Conservation (phyloP, 2,113 vertebrate species). For the Hippocampus zosterae region DNA sequence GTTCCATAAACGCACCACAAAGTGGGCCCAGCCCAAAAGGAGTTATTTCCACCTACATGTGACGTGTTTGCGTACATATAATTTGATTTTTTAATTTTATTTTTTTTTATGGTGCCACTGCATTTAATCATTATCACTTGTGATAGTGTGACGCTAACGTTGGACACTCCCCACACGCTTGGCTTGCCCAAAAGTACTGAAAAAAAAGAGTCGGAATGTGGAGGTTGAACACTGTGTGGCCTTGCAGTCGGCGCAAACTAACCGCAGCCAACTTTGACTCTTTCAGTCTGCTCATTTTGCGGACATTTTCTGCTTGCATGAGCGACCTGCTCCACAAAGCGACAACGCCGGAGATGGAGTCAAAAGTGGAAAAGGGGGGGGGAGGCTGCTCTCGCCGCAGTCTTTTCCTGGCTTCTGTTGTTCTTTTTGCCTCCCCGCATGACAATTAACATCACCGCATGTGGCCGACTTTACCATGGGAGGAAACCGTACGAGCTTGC, state of each 20-base stretch:
- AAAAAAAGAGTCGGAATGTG: conserved; percentile 12
- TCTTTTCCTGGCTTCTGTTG: conserved; percentile 66
- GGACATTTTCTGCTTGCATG: conserved; percentile 39
- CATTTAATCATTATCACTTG: background rate
- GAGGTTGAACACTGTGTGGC: background rate
- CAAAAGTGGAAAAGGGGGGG: conserved; percentile 19
- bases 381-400: conserved; percentile 39
- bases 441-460: conserved; percentile 47
- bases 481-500: background rate
- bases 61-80: background rate
- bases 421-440: conserved; percentile 51
- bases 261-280: conserved; percentile 42
- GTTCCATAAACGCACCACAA: background rate
- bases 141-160: background rate
- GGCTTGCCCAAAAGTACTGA: background rate
- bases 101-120: background rate
- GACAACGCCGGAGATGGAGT: conserved; percentile 8
- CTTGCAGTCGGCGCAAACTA: conserved; percentile 27
- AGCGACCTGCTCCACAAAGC: conserved; percentile 33
- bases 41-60: background rate
- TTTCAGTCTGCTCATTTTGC: conserved; percentile 27
- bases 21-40: background rate
- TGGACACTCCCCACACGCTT: background rate
- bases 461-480: conserved; percentile 24
- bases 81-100: no score